Conservation (phyloP, 2,888 invertebrate species). For the Caenorhabditis uteleia region DNA sequence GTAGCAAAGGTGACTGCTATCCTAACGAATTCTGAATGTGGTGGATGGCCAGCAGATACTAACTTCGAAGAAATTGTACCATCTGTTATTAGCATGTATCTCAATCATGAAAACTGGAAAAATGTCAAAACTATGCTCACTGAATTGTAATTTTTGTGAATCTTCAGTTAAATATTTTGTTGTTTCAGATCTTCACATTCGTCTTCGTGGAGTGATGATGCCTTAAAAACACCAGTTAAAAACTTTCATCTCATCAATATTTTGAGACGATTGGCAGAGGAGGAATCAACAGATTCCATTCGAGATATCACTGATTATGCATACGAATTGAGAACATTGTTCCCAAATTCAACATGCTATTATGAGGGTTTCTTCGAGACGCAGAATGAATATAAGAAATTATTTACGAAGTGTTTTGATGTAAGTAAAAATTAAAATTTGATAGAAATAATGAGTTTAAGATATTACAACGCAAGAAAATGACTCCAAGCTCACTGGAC, state of each 20-base stretch:
- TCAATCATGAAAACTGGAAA: conserved; percentile 54
- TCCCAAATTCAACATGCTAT: conserved; percentile 43
- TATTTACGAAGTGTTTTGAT: conserved; percentile 44
- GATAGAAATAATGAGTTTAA: too few relatives aligned
- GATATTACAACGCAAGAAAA: not conserved
- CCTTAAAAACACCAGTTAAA: conserved; percentile 40
- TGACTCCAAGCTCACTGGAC: conserved; percentile 34
- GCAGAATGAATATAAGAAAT: conserved; percentile 37
- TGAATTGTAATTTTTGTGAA: conserved; percentile 19
- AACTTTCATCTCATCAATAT: conserved; percentile 51
- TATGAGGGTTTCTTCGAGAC: conserved; percentile 50
- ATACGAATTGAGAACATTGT: conserved; percentile 54
- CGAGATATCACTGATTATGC: conserved; percentile 48
- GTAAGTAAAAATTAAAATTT: conserved; percentile 5
- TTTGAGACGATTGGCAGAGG: conserved; percentile 34
- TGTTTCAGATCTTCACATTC: conserved; percentile 10
- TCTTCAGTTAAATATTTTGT: not conserved
- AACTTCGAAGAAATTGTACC: conserved; percentile 50
- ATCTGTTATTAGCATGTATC: conserved; percentile 40
- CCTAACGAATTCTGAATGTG: conserved; percentile 16
- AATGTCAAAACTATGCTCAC: conserved; percentile 43
- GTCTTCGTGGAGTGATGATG: conserved; percentile 13
- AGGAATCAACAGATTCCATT: conserved; percentile 26
- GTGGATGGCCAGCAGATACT: conserved; percentile 54
- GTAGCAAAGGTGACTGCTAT: conserved; percentile 39